Evolutionary conservation across 1,140 invertebrate genomes (phyloP).

Genomic region (Brachionus asplanchnoidis): DNA sequence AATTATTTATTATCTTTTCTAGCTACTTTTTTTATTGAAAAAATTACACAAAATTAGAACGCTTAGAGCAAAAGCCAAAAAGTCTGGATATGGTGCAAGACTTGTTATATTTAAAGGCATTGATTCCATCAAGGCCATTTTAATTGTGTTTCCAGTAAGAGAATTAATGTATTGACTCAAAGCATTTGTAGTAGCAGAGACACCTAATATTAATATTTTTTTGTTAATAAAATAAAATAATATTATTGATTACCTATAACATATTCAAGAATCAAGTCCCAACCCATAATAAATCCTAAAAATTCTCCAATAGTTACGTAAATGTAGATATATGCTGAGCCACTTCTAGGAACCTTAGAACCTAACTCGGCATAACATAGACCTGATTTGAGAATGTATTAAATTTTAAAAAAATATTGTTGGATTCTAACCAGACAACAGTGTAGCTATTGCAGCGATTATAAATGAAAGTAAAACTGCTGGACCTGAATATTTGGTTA

Average conservation of each 20-base stretch:
- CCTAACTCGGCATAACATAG: conserved; percentile 91
- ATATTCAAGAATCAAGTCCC: conserved; percentile 82
- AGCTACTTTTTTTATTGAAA: neutral
- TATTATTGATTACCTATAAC: conserved; percentile 69
- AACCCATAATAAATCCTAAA: conserved; percentile 84
- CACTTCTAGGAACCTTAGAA: conserved; percentile 76
- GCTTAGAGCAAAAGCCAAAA: conserved; percentile 65
- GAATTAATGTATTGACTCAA: conserved; percentile 44
- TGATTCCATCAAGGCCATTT: conserved; percentile 51
- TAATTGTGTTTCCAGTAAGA: conserved; percentile 49
- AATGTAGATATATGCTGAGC: conserved; percentile 68
- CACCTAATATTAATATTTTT: neutral
- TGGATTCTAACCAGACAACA: conserved; percentile 61
- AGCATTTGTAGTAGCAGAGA: neutral
- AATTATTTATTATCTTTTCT: conserved; percentile 44
- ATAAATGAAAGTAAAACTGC: conserved; percentile 79
- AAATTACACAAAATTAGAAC: conserved; percentile 42
- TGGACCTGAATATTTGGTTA: conserved; percentile 75
- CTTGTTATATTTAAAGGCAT: conserved; percentile 58
- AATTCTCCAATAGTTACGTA: conserved; percentile 72
- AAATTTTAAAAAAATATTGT: neutral
- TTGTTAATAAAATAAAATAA: no score
- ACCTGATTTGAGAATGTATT: conserved; percentile 58
- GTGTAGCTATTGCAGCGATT: conserved; percentile 75
- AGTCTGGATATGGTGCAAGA: conserved; percentile 69